Conservation (phyloP, 1,140 invertebrate species). For the Pemphigus obesinymphae region DNA sequence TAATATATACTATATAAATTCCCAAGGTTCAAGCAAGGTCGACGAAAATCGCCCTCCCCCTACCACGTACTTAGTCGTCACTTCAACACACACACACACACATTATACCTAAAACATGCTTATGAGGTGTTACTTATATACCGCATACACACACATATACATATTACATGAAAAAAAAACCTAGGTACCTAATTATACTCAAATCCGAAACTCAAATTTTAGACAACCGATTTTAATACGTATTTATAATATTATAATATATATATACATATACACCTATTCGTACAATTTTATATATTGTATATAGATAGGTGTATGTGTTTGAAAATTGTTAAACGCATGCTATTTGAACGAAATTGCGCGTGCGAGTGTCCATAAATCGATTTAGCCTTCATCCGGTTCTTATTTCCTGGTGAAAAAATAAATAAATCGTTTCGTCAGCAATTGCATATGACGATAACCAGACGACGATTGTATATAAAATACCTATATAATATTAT, state of each 20-base stretch:
- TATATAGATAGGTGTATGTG: not conserved
- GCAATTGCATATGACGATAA: not conserved
- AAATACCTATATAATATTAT: not conserved
- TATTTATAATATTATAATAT: too few species aligned
- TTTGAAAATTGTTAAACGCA: not conserved
- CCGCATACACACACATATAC: not conserved
- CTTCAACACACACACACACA: not conserved
- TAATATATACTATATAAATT: too few species aligned
- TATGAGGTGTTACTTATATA: not conserved
- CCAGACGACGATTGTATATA: not conserved
- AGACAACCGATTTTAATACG: too few species aligned
- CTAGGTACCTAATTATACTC: too few species aligned
- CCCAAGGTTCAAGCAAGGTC: conserved; percentile 14
- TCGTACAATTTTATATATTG: not conserved
- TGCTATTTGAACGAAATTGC: not conserved
- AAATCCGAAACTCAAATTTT: too few species aligned
- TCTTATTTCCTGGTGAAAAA: conserved; percentile 34
- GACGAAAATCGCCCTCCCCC: conserved; percentile 4
- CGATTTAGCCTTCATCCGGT: conserved; percentile 27
- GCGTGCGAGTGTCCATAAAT: conserved; percentile 6
- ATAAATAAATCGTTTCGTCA: not conserved
- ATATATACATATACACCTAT: not conserved
- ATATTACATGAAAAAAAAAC: too few species aligned
- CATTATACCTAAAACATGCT: too few species aligned
- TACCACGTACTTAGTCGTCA: not conserved